Percentiles rank a stretch among this genome's conserved stretches.
These are phyloP conservation scores for Drosophila kepulauana DNA, from an alignment of 1,140 invertebrate genomes.

Conservation along the genomic window DNA sequence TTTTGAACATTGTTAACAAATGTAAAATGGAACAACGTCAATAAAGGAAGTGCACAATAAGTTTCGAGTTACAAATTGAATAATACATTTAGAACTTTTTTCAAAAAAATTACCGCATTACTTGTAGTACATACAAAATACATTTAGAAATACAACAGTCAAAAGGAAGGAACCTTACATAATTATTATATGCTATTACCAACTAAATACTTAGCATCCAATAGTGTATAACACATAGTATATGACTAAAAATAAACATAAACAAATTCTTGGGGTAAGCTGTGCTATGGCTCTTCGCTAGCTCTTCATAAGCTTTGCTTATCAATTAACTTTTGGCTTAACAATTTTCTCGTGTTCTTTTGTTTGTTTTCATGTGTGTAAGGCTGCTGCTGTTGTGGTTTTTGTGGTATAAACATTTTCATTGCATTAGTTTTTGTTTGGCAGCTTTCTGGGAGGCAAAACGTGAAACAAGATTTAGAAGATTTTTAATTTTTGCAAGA, in stretches of 20 bases:
- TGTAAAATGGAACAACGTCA: constrained; percentile 76
- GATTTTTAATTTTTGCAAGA: constrained; percentile 77
- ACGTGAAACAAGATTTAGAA: constrained; percentile 61
- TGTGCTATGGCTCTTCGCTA: constrained; percentile 60
- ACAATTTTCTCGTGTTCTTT: constrained; percentile 34
- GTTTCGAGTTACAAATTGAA: constrained; percentile 49
- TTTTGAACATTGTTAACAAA: constrained; percentile 44
- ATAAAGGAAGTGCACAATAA: constrained; percentile 74
- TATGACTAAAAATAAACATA: constrained; percentile 41
- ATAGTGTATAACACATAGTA: constrained; percentile 24
- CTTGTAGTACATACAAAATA: constrained; percentile 53
- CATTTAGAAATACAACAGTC: constrained; percentile 53
- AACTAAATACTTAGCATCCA: constrained; percentile 41
- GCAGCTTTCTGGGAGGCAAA: constrained; percentile 50
- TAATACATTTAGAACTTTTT: constrained; percentile 67
- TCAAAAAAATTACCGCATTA: constrained; percentile 44
- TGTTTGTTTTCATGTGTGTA: constrained; percentile 39
- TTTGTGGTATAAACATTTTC: constrained; percentile 16
- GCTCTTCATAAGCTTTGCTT: constrained; percentile 75
- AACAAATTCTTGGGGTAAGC: constrained; percentile 73
- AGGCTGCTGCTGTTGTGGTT: constrained; percentile 68
- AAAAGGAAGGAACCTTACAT: constrained; percentile 48
- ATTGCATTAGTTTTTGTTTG: constrained; percentile 16
- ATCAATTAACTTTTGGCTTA: constrained; percentile 79
- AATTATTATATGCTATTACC: constrained; percentile 34